phyloP scores from a whole-genome alignment of 2,888 invertebrate genomes.

The Acheta domesticus region DNA sequence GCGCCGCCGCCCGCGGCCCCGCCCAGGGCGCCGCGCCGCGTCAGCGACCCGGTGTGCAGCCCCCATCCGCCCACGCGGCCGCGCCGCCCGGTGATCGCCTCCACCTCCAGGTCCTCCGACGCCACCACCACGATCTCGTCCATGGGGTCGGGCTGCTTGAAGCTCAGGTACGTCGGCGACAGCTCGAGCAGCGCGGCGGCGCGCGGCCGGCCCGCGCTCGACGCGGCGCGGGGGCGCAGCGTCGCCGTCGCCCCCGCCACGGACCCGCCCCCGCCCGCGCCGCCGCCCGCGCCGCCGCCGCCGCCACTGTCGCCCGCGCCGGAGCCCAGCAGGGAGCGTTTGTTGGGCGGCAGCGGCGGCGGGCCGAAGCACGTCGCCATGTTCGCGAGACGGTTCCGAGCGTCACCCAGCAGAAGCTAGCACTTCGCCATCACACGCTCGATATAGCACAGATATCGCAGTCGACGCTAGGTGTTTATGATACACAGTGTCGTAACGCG shows the following conservation, averaged over 20 bases:
- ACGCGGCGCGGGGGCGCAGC: neutral
- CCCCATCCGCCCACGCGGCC: neutral
- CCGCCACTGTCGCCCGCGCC: constrained; percentile 41
- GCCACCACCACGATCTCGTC: constrained; percentile 44
- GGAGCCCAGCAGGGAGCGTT: constrained; percentile 39
- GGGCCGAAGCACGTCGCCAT: constrained; percentile 59
- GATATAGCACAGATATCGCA: too few species aligned
- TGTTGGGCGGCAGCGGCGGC: constrained; percentile 57
- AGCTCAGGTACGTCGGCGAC: constrained; percentile 57
- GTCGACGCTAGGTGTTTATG: neutral
- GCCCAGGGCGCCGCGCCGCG: constrained; percentile 48
- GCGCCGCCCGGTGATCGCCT: constrained; percentile 48
- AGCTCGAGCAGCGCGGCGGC: constrained; percentile 39
- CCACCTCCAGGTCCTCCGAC: constrained; percentile 43
- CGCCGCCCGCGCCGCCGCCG: constrained; percentile 40
- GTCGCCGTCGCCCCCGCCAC: neutral
- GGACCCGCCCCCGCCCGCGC: constrained; percentile 38
- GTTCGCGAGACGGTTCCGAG: neutral
- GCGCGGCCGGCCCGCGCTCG: constrained; percentile 22
- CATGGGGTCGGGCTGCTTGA: constrained; percentile 56
- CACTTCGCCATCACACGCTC: too few species aligned
- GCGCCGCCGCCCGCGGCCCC: constrained; percentile 42
- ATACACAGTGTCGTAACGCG: neutral
- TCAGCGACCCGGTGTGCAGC: neutral
- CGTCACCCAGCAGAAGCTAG: too few species aligned